These are phyloP conservation scores for Thalassoma bifasciatum DNA, from an alignment of 2,113 vertebrate genomes.

Conservation along the genomic window DNA sequence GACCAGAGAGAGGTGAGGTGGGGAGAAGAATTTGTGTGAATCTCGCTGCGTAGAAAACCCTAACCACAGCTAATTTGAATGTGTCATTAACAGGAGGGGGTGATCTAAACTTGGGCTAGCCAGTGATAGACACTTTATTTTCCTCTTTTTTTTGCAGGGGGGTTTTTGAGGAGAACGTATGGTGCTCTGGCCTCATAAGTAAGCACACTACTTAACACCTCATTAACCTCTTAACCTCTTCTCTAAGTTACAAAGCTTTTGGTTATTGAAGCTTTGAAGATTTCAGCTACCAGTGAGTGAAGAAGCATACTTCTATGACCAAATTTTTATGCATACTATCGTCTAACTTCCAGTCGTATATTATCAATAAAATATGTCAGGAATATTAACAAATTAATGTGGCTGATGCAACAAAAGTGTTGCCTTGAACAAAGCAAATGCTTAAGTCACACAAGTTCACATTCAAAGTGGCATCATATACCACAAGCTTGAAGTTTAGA, in stretches of 20 bases:
- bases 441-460: background rate
- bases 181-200: constrained; percentile 33
- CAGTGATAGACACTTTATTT: constrained; percentile 60
- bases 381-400: background rate
- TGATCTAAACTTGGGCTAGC: constrained; percentile 74
- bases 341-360: background rate
- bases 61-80: constrained; percentile 84
- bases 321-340: background rate
- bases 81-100: constrained; percentile 76
- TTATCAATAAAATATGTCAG: background rate
- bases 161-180: constrained; percentile 25
- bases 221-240: constrained; percentile 68
- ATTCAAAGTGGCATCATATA: background rate
- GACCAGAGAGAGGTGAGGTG: constrained; percentile 82
- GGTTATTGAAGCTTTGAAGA: constrained; percentile 13
- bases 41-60: constrained; percentile 78
- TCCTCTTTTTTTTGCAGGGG: constrained; percentile 57
- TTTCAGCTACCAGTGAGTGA: background rate
- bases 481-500: background rate
- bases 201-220: constrained; percentile 69
- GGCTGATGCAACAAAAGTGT: background rate
- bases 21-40: constrained; percentile 83
- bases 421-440: background rate
- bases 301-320: background rate
- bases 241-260: constrained; percentile 20